Conservation (phyloP, 2,113 vertebrate species). For the Bolborhynchus lineola region DNA sequence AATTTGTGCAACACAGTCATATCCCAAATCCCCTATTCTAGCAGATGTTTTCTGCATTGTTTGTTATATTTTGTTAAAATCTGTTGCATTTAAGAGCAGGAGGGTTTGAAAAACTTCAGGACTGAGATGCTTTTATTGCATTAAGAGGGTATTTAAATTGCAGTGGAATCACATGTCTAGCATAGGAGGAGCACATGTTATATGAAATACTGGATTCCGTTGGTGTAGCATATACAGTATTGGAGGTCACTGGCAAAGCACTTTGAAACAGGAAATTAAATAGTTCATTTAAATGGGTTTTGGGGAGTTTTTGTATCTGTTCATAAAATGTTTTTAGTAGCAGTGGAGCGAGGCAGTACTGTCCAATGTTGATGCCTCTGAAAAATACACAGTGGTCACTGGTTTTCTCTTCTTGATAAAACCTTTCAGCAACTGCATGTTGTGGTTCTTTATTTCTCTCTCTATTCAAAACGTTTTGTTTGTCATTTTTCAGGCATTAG, state of each 20-base stretch:
- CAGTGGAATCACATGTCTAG: neutral
- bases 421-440: neutral
- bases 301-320: neutral
- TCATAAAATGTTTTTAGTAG: neutral
- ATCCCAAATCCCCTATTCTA: neutral
- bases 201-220: neutral
- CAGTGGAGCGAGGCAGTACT: neutral
- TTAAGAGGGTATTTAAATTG: neutral
- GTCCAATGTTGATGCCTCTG: neutral
- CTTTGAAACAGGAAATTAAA: neutral
- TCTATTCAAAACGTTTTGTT: neutral
- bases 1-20: conserved; percentile 29
- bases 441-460: neutral
- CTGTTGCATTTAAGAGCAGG: neutral
- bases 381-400: neutral
- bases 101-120: neutral
- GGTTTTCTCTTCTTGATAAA: neutral
- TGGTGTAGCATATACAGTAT: neutral
- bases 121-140: neutral
- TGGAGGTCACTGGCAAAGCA: neutral
- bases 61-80: neutral
- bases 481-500: conserved; percentile 82
- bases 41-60: neutral
- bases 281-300: neutral
- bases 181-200: neutral